phyloP scores from a whole-genome alignment of 2,888 invertebrate genomes.

The Herminia tarsipennalis region DNA sequence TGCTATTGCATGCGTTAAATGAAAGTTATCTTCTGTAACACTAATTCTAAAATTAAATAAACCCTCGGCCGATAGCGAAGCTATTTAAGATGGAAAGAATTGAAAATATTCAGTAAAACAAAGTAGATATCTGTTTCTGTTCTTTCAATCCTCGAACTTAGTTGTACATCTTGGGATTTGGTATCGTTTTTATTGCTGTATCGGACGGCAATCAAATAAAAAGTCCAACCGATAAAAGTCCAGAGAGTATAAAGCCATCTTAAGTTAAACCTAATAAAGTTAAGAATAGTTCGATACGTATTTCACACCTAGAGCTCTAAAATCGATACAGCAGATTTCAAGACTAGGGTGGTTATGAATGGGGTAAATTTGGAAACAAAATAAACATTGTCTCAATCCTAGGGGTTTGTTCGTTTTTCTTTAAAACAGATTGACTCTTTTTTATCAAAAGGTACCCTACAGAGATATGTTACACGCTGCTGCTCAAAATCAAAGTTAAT shows the following conservation, averaged over 20 bases:
- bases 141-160: conserved; percentile 30
- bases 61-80: conserved; percentile 7
- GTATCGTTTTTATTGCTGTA: conserved; percentile 34
- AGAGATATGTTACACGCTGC: too few species aligned
- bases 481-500: too few species aligned
- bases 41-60: too few species aligned
- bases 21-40: too few species aligned
- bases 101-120: conserved; percentile 30
- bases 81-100: conserved; percentile 16
- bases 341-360: conserved; percentile 6
- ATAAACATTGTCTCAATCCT: too few species aligned
- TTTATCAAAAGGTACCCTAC: too few species aligned
- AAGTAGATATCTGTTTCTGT: conserved; percentile 25
- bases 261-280: conserved; percentile 37
- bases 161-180: conserved; percentile 35
- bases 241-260: conserved; percentile 28
- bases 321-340: conserved; percentile 19
- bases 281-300: conserved; percentile 24
- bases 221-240: conserved; percentile 29
- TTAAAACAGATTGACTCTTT: too few species aligned
- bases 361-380: not conserved
- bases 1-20: too few species aligned
- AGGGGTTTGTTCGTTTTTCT: too few species aligned
- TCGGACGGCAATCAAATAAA: conserved; percentile 36
- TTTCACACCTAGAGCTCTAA: conserved; percentile 19